Conservation (phyloP, 2,113 vertebrate species). For the Colinus virginianus region DNA sequence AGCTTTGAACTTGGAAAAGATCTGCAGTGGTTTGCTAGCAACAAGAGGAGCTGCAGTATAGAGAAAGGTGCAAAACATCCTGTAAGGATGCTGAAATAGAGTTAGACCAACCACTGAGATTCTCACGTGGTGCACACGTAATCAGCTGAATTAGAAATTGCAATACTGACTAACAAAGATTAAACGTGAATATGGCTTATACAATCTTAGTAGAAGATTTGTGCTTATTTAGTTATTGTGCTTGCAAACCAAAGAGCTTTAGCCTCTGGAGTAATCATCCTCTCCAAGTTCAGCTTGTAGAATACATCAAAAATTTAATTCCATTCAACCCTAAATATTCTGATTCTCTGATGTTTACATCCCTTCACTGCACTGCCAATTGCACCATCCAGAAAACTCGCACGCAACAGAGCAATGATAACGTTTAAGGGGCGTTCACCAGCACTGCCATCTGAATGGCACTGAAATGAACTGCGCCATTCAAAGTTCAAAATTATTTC, state of each 20-base stretch:
- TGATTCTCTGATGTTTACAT: neutral
- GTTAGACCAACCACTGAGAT: neutral
- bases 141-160: neutral
- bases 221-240: neutral
- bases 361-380: neutral
- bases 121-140: neutral
- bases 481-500: neutral
- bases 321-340: neutral
- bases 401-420: neutral
- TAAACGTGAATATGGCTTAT: neutral
- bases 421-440: neutral
- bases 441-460: neutral
- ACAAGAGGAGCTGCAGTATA: neutral
- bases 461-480: neutral
- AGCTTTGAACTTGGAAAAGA: neutral
- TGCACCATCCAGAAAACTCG: neutral
- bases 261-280: neutral
- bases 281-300: neutral
- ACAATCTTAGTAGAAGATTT: neutral
- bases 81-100: neutral
- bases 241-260: neutral
- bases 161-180: neutral
- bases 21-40: neutral
- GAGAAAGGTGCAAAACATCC: neutral
- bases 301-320: neutral